phyloP scores from a whole-genome alignment of 2,888 invertebrate genomes.

The Drosophila setosimentum region DNA sequence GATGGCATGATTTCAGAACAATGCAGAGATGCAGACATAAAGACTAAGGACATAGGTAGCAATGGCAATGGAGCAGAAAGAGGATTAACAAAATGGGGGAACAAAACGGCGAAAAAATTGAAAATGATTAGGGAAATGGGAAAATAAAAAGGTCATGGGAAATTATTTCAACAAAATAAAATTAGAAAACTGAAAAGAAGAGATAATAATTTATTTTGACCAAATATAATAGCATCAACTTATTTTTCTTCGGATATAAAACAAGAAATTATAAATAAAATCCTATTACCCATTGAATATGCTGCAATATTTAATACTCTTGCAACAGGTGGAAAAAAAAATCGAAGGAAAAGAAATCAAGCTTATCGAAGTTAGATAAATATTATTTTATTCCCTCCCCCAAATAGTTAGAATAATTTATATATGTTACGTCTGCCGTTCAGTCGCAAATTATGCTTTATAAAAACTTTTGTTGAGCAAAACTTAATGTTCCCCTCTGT shows the following conservation, averaged over 20 bases:
- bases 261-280: too few species aligned
- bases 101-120: not conserved
- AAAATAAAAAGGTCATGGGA: too few species aligned
- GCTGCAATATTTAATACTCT: not conserved
- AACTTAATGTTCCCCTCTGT: slow-evolving; percentile 5
- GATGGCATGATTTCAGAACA: not conserved
- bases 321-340: not conserved
- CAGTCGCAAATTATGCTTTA: not conserved
- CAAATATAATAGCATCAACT: not conserved
- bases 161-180: not conserved
- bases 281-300: not conserved
- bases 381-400: not conserved
- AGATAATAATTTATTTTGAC: not conserved
- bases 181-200: too few species aligned
- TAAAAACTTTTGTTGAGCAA: not conserved
- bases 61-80: not conserved
- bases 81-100: not conserved
- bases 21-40: not conserved
- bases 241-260: not conserved
- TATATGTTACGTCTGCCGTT: not conserved
- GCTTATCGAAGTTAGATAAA: not conserved
- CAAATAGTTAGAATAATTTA: not conserved
- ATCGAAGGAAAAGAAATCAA: not conserved
- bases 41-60: not conserved
- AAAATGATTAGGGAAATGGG: not conserved